Conservation (phyloP, 2,797 vertebrate genomes). For the Eulemur mongoz region DNA sequence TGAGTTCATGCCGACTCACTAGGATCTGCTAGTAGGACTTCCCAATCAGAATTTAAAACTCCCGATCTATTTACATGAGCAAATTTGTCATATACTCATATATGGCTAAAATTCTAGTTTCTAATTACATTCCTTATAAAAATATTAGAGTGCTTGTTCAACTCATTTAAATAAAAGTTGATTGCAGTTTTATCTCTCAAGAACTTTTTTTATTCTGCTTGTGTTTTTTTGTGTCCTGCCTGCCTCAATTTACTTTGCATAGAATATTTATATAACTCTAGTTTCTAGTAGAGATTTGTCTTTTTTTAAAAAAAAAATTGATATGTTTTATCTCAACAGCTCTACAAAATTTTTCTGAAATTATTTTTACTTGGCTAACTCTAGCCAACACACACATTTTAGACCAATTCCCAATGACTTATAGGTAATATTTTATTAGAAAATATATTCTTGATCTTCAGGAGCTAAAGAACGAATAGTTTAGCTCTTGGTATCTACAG, state of each 20-base stretch:
- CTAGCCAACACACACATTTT: background rate
- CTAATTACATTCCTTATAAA: background rate
- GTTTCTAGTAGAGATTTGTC: background rate
- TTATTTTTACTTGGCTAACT: conserved; percentile 17
- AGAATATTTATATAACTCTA: background rate
- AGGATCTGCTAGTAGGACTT: background rate
- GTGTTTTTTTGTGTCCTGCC: background rate
- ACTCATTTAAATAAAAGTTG: background rate
- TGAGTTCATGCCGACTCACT: background rate
- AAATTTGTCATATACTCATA: background rate
- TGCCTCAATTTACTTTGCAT: background rate
- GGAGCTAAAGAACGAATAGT: background rate
- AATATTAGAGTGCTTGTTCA: background rate
- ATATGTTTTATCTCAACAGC: background rate
- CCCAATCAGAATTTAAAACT: background rate
- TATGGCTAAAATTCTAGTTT: background rate
- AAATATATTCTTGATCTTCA: background rate
- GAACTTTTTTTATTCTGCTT: background rate
- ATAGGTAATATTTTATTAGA: background rate
- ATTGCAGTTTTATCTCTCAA: background rate
- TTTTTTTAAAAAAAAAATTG: background rate
- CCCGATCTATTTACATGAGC: background rate
- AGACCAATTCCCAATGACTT: background rate
- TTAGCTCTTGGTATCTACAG: background rate
- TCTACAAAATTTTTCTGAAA: background rate